Conservation (phyloP, 2,888 invertebrate genomes). For the Eristalis pertinax region DNA sequence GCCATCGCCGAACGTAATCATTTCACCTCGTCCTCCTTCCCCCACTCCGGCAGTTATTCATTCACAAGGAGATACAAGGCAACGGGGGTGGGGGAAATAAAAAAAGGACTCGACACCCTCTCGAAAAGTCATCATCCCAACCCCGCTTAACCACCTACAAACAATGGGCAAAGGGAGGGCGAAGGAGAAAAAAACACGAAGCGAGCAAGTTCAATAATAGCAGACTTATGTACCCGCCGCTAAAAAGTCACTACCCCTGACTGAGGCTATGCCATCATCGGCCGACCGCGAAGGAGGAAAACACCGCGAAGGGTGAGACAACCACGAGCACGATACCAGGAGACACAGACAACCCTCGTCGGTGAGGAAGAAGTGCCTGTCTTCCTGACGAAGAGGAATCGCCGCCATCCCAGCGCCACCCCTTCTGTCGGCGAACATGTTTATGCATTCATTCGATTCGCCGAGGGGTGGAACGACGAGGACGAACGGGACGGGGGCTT, state of each 20-base stretch:
- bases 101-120: slow-evolving; percentile 61
- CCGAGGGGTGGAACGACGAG: background rate
- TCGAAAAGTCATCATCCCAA: slow-evolving; percentile 64
- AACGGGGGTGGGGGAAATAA: too few relatives aligned
- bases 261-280: slow-evolving; percentile 39
- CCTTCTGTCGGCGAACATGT: slow-evolving; percentile 66
- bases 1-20: slow-evolving; percentile 76
- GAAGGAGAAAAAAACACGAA: slow-evolving; percentile 15
- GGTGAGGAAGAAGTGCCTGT: background rate
- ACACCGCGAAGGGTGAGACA: slow-evolving; percentile 24
- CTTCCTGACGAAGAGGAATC: slow-evolving; percentile 22
- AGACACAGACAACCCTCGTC: slow-evolving; percentile 30
- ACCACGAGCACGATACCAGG: background rate
- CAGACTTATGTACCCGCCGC: slow-evolving; percentile 69
- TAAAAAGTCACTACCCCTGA: slow-evolving; percentile 63
- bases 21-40: slow-evolving; percentile 71
- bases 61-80: slow-evolving; percentile 35
- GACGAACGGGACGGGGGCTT: slow-evolving; percentile 32
- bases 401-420: slow-evolving; percentile 30
- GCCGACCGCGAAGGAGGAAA: slow-evolving; percentile 63
- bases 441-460: slow-evolving; percentile 73
- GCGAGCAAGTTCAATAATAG: slow-evolving; percentile 69
- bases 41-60: slow-evolving; percentile 15
- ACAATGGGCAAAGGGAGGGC: slow-evolving; percentile 22
- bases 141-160: slow-evolving; percentile 53